Evolutionary conservation across 2,797 vertebrate genomes (phyloP).

Genomic region (Natrix natrix): DNA sequence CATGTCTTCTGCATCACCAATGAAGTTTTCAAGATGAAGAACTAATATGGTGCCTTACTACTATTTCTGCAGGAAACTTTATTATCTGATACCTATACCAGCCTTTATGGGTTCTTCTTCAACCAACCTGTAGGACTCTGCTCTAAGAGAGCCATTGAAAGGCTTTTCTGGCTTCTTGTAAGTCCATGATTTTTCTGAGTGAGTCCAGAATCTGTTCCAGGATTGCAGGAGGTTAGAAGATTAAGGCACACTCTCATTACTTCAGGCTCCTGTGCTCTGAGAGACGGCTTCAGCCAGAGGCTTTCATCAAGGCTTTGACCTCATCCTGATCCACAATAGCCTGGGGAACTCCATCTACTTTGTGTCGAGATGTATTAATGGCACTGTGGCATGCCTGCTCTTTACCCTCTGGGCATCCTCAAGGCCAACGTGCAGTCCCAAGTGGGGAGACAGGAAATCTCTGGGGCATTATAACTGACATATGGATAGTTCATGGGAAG

Average conservation of each 20-base stretch:
- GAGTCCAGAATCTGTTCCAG: slow-evolving; percentile 87
- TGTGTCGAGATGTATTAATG: slow-evolving; percentile 80
- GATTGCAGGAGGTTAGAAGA: slow-evolving; percentile 77
- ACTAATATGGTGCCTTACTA: slow-evolving; percentile 82
- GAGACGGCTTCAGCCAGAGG: slow-evolving; percentile 69
- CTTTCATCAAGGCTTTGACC: slow-evolving; percentile 81
- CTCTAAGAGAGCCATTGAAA: slow-evolving; percentile 70
- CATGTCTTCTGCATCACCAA: slow-evolving; percentile 73
- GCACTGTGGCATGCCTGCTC: slow-evolving; percentile 76
- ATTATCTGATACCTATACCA: slow-evolving; percentile 83
- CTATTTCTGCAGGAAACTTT: slow-evolving; percentile 83
- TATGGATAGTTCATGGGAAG: slow-evolving; percentile 77
- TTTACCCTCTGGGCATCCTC: slow-evolving; percentile 85
- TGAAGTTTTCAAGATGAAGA: slow-evolving; percentile 77
- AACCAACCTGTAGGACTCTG: slow-evolving; percentile 23
- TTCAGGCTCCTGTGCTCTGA: slow-evolving; percentile 63
- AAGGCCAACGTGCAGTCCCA: slow-evolving; percentile 86
- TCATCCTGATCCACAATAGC: slow-evolving; percentile 77
- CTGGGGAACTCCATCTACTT: slow-evolving; percentile 85
- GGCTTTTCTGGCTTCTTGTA: slow-evolving; percentile 81
- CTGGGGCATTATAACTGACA: slow-evolving; percentile 60
- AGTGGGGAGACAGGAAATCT: slow-evolving; percentile 71
- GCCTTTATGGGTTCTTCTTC: slow-evolving; percentile 63
- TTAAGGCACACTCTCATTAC: slow-evolving; percentile 76
- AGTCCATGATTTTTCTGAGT: slow-evolving; percentile 78